These are phyloP conservation scores for Grantiella picta DNA, from an alignment of 2,113 vertebrate species.

Conservation along the genomic window DNA sequence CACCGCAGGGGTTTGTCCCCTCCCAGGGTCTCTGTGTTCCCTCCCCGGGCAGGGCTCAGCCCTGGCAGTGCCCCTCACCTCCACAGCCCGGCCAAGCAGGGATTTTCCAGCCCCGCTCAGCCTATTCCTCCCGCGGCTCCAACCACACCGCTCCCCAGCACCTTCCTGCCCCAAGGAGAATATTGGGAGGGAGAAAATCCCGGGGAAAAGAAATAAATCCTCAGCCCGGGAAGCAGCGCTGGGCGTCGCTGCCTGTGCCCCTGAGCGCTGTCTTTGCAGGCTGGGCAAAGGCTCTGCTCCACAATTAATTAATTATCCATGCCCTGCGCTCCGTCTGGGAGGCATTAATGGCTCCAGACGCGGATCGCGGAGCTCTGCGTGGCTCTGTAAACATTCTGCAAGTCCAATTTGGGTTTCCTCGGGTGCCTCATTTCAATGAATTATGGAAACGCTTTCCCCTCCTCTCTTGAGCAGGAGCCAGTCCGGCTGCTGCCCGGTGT, in stretches of 20 bases:
- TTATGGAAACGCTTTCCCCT: conserved; percentile 49
- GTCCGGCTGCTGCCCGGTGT: conserved; percentile 18
- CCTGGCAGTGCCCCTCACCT: not conserved
- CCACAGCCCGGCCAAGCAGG: not conserved
- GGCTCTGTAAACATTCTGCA: conserved; percentile 30
- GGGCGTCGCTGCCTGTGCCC: not conserved
- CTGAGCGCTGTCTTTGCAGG: not conserved
- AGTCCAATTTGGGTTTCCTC: conserved; percentile 57
- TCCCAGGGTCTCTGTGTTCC: not conserved
- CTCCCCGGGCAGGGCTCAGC: not conserved
- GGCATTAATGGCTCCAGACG: conserved; percentile 48
- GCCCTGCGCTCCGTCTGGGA: conserved; percentile 27
- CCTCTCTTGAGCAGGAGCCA: conserved; percentile 44
- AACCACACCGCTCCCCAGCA: not conserved
- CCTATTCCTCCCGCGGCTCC: not conserved
- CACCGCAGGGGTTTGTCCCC: not conserved
- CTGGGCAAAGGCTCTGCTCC: not conserved
- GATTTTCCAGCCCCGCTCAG: not conserved
- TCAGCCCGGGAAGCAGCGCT: rapidly evolving
- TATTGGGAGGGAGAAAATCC: not conserved
- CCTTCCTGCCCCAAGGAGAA: not conserved
- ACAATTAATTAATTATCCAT: conserved; percentile 47
- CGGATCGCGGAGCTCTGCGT: not conserved
- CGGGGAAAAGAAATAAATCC: not conserved
- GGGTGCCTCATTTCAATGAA: conserved; percentile 51